Base-by-base conservation (phyloP, 1,140 invertebrate genomes). In the Euglossa dilemma region DNA sequence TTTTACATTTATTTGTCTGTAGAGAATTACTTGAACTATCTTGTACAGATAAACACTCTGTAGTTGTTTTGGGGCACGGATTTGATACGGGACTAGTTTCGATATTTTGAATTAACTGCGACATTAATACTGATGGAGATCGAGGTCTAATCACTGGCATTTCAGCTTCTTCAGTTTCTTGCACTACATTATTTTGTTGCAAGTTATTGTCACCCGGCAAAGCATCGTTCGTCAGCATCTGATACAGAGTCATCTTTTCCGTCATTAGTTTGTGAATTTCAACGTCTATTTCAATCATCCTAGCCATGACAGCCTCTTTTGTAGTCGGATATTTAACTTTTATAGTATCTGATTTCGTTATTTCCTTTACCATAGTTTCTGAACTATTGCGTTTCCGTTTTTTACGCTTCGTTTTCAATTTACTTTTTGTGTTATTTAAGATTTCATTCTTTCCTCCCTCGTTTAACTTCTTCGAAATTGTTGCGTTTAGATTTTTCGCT, bases 281-380 rank as follows among this genome's bases (percentile, higher is more conserved):
- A 8, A 93, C 47, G 50, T 94, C 94, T 18, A 94, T 94, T 52
- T 94, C 91, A 4, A 93, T 90, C 91, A 94, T 93, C 76, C 93
- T 92, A 0, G 89, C 76, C 80, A 94, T 86, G 6, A 94, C 91
- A 4, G 25, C 47, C n/a, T 88, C 87, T 11, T 61, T 80, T 11
- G 67, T 64, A 7, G 11, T 78, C n/a, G 72, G 20, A 7, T 67
- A 1, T 11, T 47, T n/a, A 28, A 11, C 20, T 36, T 79, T n/a
- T 23, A 63, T 12, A 6, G 9, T 52, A 14, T 83, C 63, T 47
- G 57, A 23, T 25, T 47, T 16, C 20, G 76, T 0, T 45, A 59
- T 6, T 50, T 79, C 52, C 6, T 83, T 43, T 14, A 43, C n/a
- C 16, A 18, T 6, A 14, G 72, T 25, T 23, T 63, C n/a, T 2